Base-by-base conservation (phyloP, 2,113 vertebrate species). In the Caranx ignobilis region DNA sequence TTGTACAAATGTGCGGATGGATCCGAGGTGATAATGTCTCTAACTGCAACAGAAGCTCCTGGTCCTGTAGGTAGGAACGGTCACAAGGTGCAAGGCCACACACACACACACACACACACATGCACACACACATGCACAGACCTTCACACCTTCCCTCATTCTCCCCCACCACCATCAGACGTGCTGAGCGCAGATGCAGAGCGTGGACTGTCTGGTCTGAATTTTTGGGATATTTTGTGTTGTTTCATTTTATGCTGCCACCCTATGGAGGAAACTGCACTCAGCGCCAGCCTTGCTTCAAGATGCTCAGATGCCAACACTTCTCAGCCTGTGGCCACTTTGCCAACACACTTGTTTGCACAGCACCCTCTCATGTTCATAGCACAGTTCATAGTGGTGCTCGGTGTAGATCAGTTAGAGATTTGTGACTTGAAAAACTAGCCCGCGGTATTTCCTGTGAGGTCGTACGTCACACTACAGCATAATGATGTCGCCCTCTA, bases 261-360 rank as follows among this genome's bases (percentile, higher is more conserved):
- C 48, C 37, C 13, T 31, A 6, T 11, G 4, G 12, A 56, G 21
- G 41, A 66, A 43, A 15, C 35, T 4, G 3, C 41, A 26, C 52
- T 32, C 45, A 31, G 34, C 59, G 34, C 35, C 15, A 19, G 54
- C 54, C 50, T 57, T 62, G 48, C 56, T 75, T 74, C 21, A 35
- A 55, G 47, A 63, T 61, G 18, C 62, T 77, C 19, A 59, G 62
- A 72, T 71, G 77, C 74, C 79, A 85, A 71, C 82, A 32, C 32
- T 63, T 45, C 41, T 35, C 21, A 47, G 47, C 61, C 62, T 52
- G 26, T 67, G 6, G 18, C 19, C 54, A 35, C 66, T 75, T 32
- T 2, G 6, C 63, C 54, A 32, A 65, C 26, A n/a, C 5, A 56
- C 2, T 37, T 47, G 9, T 65, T 77, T 77, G 66, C 85, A 70